Percentiles rank a stretch among this genome's conserved stretches.
Evolutionary conservation across 2,113 vertebrate genomes (phyloP).

Genomic region (Anser brachyrhynchus): DNA sequence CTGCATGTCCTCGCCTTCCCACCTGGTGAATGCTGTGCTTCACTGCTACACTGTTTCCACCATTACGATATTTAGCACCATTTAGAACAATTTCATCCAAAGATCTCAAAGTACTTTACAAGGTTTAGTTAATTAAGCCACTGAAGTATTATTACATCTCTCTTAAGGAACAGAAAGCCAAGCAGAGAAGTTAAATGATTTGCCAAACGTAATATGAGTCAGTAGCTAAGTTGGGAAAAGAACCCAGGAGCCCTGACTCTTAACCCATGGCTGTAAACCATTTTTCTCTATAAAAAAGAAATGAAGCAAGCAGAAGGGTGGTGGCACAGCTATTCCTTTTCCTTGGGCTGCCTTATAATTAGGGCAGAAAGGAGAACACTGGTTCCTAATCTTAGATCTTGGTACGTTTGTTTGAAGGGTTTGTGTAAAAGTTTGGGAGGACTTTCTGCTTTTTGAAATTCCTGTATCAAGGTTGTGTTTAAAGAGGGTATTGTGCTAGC

Average conservation of each 20-base stretch:
- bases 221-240: slow-evolving; percentile 60
- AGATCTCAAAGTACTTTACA: neutral
- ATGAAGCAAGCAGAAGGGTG: neutral
- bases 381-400: neutral
- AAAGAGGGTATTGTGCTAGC: neutral
- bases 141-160: slow-evolving; percentile 43
- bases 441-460: neutral
- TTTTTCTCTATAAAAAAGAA: slow-evolving; percentile 50
- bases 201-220: slow-evolving; percentile 50
- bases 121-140: slow-evolving; percentile 59
- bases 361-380: neutral
- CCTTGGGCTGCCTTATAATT: neutral
- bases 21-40: neutral
- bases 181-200: slow-evolving; percentile 52
- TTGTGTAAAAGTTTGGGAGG: neutral
- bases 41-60: neutral
- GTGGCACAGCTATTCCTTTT: neutral
- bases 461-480: accelerated
- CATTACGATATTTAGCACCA: neutral
- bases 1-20: neutral
- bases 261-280: slow-evolving; percentile 51
- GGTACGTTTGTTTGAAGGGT: neutral
- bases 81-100: slow-evolving; percentile 15
- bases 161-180: slow-evolving; percentile 20
- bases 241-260: slow-evolving; percentile 55